A percentile compares a stretch with the other conserved stretches of the same genome.
Evolutionary conservation across 2,888 invertebrate genomes (phyloP).

Genomic region (Rhaphigaster nebulosa): DNA sequence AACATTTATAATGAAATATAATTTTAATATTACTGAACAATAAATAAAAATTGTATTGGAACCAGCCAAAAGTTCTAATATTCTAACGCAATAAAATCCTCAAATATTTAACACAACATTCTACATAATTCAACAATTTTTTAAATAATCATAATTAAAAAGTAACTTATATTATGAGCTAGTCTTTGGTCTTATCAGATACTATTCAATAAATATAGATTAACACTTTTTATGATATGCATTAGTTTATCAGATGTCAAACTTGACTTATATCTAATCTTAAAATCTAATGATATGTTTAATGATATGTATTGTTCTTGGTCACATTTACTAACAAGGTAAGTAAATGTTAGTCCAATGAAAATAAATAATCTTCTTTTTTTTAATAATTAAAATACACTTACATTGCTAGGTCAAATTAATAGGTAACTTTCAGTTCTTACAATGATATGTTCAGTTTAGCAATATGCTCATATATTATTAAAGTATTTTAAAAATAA

Average conservation of each 20-base stretch:
- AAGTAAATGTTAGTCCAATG: constrained; percentile 62
- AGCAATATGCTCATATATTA: constrained; percentile 19
- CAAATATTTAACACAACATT: neutral
- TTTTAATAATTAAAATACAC: neutral
- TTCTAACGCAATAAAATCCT: constrained; percentile 14
- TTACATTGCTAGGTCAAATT: constrained; percentile 53
- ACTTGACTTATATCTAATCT: constrained; percentile 16
- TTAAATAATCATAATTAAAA: constrained; percentile 20
- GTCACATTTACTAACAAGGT: constrained; percentile 62
- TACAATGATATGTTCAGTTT: constrained; percentile 55
- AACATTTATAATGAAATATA: constrained; percentile 1
- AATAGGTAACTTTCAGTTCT: constrained; percentile 57
- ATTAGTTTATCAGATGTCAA: neutral
- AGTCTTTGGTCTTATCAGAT: constrained; percentile 52
- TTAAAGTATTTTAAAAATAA: neutral
- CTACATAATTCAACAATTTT: neutral
- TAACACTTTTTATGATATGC: constrained; percentile 54
- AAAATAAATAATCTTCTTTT: constrained; percentile 45
- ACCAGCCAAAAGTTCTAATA: neutral
- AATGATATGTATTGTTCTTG: constrained; percentile 64
- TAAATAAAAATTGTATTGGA: constrained; percentile 14
- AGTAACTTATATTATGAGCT: constrained; percentile 48
- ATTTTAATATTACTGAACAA: neutral
- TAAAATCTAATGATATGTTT: constrained; percentile 63
- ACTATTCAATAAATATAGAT: constrained; percentile 46